Evolutionary conservation across 2,888 invertebrate species (phyloP).

Genomic region (Resseliella maxima): DNA sequence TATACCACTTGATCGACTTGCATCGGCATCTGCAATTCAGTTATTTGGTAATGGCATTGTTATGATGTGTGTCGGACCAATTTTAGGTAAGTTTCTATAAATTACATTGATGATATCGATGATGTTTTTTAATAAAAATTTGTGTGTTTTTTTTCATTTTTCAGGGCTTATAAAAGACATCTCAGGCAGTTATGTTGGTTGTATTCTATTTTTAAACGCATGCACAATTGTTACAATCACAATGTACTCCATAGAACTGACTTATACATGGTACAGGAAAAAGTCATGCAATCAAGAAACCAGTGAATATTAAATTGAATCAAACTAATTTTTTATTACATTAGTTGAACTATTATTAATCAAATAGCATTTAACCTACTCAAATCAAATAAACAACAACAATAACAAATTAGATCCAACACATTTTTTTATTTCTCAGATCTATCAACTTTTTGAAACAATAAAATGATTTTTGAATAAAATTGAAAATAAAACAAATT

Average conservation of each 20-base stretch:
- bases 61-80: conserved; percentile 72
- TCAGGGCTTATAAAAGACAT: conserved; percentile 57
- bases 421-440: too few relatives aligned
- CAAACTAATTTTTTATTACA: background rate
- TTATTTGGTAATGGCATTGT: conserved; percentile 76
- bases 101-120: background rate
- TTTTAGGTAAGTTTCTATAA: conserved; percentile 70
- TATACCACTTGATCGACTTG: conserved; percentile 75
- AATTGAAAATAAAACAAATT: background rate
- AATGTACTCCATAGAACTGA: conserved; percentile 57
- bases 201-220: conserved; percentile 57
- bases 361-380: background rate
- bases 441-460: too few relatives aligned
- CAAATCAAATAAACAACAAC: too few relatives aligned
- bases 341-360: background rate
- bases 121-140: background rate
- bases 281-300: background rate
- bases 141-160: background rate
- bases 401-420: too few relatives aligned
- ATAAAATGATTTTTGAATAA: background rate
- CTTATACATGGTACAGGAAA: conserved; percentile 60
- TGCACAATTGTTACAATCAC: conserved; percentile 56
- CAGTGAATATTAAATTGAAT: background rate
- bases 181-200: conserved; percentile 57
- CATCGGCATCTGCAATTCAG: conserved; percentile 77